These are phyloP conservation scores for Candoia aspera DNA, from an alignment of 2,113 vertebrate species.

Conservation along the genomic window DNA sequence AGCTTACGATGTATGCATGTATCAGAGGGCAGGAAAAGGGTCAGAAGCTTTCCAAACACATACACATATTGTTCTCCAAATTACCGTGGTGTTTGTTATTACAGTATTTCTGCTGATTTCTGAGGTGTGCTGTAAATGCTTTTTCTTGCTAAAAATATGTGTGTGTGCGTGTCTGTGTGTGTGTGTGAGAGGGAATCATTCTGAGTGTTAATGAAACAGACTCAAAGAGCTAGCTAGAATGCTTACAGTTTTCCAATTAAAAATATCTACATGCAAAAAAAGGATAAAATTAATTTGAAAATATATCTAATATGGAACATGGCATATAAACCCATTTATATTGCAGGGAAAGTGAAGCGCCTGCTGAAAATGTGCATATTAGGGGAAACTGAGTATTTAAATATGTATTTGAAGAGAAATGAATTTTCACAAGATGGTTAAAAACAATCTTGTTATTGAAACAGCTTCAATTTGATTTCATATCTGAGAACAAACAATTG, in stretches of 20 bases:
- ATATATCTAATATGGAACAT: not conserved
- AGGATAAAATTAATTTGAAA: not conserved
- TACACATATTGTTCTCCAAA: not conserved
- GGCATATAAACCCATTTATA: not conserved
- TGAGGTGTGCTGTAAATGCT: not conserved
- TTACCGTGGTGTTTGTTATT: not conserved
- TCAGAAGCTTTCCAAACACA: not conserved
- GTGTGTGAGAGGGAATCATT: not conserved
- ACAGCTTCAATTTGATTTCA: not conserved
- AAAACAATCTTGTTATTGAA: not conserved
- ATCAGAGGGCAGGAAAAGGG: too few species aligned
- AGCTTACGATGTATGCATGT: not conserved
- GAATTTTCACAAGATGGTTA: not conserved
- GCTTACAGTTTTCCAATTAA: not conserved
- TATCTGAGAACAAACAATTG: not conserved
- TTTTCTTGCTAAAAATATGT: not conserved
- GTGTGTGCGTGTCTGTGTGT: not conserved
- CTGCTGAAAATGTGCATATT: not conserved
- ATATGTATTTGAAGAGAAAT: not conserved
- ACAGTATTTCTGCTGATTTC: not conserved
- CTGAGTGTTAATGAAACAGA: not conserved
- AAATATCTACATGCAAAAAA: not conserved
- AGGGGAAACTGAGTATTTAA: not conserved
- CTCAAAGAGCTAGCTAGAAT: not conserved
- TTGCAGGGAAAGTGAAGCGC: not conserved